Conservation (phyloP, 2,888 invertebrate species). For the Saturnia japonica region DNA sequence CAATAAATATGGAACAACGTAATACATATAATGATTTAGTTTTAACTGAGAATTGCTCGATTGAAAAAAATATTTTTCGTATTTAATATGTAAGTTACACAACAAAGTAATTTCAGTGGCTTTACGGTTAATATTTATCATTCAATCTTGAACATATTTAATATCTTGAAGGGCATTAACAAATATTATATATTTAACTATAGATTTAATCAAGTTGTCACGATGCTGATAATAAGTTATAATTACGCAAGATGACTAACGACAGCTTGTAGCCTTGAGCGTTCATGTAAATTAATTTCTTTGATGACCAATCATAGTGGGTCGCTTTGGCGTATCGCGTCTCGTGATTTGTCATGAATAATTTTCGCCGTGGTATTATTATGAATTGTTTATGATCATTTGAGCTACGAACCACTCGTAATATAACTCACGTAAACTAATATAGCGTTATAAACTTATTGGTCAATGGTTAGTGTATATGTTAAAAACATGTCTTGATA, state of each 20-base stretch:
- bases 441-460: too few species aligned
- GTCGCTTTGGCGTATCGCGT: neutral
- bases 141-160: neutral
- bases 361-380: neutral
- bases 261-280: neutral
- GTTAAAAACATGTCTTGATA: too few species aligned
- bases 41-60: neutral
- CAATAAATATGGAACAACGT: neutral
- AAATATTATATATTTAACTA: constrained; percentile 15
- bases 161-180: neutral
- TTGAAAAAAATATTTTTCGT: neutral
- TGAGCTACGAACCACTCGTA: too few species aligned
- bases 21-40: neutral
- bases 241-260: neutral
- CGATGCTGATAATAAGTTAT: constrained; percentile 7
- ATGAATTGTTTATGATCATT: too few species aligned
- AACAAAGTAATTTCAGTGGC: neutral
- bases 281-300: neutral
- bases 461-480: too few species aligned
- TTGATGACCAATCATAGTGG: neutral
- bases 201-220: constrained; percentile 1
- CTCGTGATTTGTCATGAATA: neutral
- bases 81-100: neutral
- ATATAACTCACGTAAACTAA: too few species aligned
- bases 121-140: neutral